Conservation (phyloP, 92 coral and sea anemone species). For the Phenganax marumi region DNA sequence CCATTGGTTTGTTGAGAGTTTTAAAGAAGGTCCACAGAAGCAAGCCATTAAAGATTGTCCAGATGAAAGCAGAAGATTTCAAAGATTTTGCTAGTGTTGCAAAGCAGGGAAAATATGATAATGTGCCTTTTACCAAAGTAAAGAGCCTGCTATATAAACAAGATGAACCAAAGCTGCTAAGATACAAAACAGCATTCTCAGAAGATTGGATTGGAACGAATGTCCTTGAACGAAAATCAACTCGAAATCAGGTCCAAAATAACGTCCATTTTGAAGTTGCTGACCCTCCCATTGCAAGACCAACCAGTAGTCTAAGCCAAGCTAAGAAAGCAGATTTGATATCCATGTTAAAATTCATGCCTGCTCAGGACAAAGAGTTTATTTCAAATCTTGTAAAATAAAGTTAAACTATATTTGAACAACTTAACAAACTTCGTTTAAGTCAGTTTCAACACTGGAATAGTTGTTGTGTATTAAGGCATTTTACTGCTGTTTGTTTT, state of each 20-base stretch:
- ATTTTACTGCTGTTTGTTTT: too few species aligned
- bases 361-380: not conserved
- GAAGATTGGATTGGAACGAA: slow-evolving; percentile 11
- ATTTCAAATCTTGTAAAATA: too few species aligned
- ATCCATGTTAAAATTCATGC: not conserved
- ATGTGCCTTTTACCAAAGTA: slow-evolving; percentile 18
- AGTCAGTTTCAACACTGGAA: not conserved
- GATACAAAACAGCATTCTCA: slow-evolving; percentile 14
- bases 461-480: not conserved
- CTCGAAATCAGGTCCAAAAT: not conserved
- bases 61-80: slow-evolving; percentile 2
- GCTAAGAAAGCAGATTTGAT: not conserved
- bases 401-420: not conserved
- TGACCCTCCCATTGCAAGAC: slow-evolving; percentile 3
- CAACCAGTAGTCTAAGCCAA: not conserved
- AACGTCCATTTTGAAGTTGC: slow-evolving; percentile 1
- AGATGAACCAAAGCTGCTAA: slow-evolving; percentile 19
- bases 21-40: slow-evolving; percentile 26
- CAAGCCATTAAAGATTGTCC: slow-evolving; percentile 10
- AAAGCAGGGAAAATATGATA: slow-evolving; percentile 1
- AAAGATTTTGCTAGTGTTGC: slow-evolving; percentile 14
- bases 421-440: not conserved
- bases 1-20: slow-evolving; percentile 19
- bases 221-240: not conserved
- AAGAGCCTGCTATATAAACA: slow-evolving; percentile 5